A percentile compares a stretch with the other conserved stretches of the same genome.
These are phyloP conservation scores for Julus scanicus DNA, from an alignment of 2,888 invertebrate genomes.

Conservation along the genomic window DNA sequence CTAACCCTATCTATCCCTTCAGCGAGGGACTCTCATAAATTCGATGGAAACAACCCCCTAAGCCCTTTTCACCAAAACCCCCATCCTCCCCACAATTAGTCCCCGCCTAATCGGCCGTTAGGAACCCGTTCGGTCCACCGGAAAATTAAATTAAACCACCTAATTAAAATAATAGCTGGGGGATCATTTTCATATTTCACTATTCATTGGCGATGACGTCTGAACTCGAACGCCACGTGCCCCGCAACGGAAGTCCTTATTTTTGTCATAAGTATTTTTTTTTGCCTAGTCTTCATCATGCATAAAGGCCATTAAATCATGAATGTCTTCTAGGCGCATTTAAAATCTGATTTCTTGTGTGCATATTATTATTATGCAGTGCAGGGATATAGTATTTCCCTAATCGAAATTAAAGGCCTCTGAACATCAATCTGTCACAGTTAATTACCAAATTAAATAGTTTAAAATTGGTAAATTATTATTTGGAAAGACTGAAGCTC, in stretches of 20 bases:
- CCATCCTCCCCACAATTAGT: background rate
- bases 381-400: constrained; percentile 34
- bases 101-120: constrained; percentile 5
- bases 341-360: constrained; percentile 41
- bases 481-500: background rate
- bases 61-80: background rate
- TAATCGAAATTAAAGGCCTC: constrained; percentile 39
- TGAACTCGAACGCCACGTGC: constrained; percentile 36
- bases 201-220: constrained; percentile 35
- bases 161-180: constrained; percentile 39
- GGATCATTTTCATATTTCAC: constrained; percentile 42
- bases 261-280: constrained; percentile 17
- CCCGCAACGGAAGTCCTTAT: constrained; percentile 39
- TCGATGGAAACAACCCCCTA: background rate
- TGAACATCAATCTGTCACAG: constrained; percentile 32
- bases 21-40: background rate
- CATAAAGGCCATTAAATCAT: constrained; percentile 27
- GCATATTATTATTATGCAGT: constrained; percentile 42
- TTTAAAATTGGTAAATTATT: constrained; percentile 39
- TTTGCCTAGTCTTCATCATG: background rate
- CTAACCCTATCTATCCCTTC: too few species aligned
- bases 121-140: constrained; percentile 38
- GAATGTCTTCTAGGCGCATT: background rate
- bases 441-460: constrained; percentile 9
- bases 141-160: constrained; percentile 39